Evolutionary conservation across 2,888 invertebrate genomes (phyloP).

Genomic region (Synanthedon andrenaeformis): DNA sequence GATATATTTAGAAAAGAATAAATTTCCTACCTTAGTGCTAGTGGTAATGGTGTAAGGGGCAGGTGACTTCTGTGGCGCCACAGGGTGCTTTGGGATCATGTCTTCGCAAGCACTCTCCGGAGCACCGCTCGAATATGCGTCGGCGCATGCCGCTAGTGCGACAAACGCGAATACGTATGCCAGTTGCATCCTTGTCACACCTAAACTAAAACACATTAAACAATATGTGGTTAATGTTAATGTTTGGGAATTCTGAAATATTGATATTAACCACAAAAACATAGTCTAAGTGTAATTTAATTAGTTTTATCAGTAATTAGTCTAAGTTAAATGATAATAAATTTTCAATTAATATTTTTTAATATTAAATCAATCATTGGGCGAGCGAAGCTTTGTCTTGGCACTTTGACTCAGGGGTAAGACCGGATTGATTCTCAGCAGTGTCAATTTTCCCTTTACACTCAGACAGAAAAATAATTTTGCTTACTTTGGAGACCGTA

Average conservation of each 20-base stretch:
- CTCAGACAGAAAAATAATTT: too few species aligned
- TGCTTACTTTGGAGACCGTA: too few species aligned
- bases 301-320: too few species aligned
- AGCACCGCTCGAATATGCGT: constrained; percentile 74
- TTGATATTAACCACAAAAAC: not conserved
- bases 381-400: too few species aligned
- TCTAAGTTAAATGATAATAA: too few species aligned
- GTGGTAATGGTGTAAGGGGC: constrained; percentile 72
- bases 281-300: not conserved
- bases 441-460: too few species aligned
- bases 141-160: constrained; percentile 32
- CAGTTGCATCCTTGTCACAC: constrained; percentile 30
- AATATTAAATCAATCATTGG: too few species aligned
- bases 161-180: constrained; percentile 28
- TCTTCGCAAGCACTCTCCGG: constrained; percentile 74
- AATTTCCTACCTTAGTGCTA: constrained; percentile 41
- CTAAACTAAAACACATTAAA: constrained; percentile 3
- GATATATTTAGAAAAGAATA: too few species aligned
- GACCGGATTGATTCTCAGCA: too few species aligned
- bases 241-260: constrained; percentile 3
- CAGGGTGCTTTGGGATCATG: constrained; percentile 77
- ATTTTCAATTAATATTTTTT: too few species aligned
- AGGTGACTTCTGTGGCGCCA: constrained; percentile 60
- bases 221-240: not conserved
- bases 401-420: too few species aligned